Evolutionary conservation across 35 echinoderm and acorn worm genomes (phyloP), one percentile per base, ranked within the genome.

Genomic region (Lytechinus pictus): DNA sequence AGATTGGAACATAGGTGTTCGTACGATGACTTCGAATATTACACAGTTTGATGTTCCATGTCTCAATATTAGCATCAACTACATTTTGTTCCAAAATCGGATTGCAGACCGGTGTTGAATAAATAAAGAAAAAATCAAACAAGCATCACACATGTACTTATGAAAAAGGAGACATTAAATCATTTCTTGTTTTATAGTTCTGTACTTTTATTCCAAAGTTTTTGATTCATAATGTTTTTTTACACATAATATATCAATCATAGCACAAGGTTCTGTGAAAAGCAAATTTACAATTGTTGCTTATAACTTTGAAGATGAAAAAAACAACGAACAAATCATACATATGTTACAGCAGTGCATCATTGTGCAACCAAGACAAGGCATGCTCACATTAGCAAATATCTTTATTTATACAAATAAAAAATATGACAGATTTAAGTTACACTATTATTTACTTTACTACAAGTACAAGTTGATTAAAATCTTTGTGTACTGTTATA

Each of bases 211-310:
- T 79, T 79, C 66, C 66, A 79, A 79, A 79, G 19, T 19, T 79
- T 79, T 19, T 24, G 66, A 79, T 79, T 79, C 66, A 79, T 60
- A 44, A 79, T 24, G 6, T 16, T 79, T 79, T 16, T 79, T 79
- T 79, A 79, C 66, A 79, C 66, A 24, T 24, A 79, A 24, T 79
- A 79, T 79, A 79, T 79, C 66, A 79, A 79, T 79, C n/a, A 79
- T 90, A 90, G 88, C 88, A 90, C 88, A 90, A 90, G 88, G 52
- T 90, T 54, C n/a, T 79, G 88, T 90, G 88, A 44, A 54, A 90
- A 52, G 88, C 88, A 90, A 90, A 90, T 90, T 52, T 90, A 90
- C 88, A 90, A 21, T 90, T 24, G 66, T 79, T 79, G 66, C 66
- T 79, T 19, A 79, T 24, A 79, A 79, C 66, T n/a, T 79, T 24